Base-by-base conservation (phyloP, 2,113 vertebrate genomes). In the Rhea pennata region DNA sequence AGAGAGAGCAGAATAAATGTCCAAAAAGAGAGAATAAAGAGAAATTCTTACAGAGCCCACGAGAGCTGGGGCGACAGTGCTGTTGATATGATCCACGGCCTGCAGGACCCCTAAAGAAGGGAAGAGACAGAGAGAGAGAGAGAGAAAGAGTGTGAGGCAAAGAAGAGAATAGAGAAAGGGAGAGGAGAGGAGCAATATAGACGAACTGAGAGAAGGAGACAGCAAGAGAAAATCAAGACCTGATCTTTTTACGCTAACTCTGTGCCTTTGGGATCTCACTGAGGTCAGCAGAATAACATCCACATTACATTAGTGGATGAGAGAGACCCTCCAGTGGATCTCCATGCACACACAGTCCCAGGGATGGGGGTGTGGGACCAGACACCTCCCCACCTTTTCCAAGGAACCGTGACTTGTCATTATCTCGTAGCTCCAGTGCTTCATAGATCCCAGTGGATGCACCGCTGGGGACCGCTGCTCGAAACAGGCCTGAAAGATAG, bases 391-490 rank as follows among this genome's bases (percentile, higher is more conserved):
- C 94, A 99, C 99, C 99, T 99, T 99, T 99, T 95, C 99, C 99
- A 40, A 99, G 98, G 97, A 99, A 99, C 88, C 99, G 98, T 15
- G 98, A 98, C 90, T 99, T 99, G 98, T 99, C 99, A 1, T 99
- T 99, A 96, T 99, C 99, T 75, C 99, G 96, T 84, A 99, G 98
- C 97, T 99, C 99, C 93, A 99, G 97, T 2, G 99, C 99, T 95
- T 99, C 99, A 0, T 99, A 99, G 96, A 99, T 99, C 51, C 99
- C 99, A 4, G 99, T 99, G 75, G 99, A 99, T 0, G 99, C 99
- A 0, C 99, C 99, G 2, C 99, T 99, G 86, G 99, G 99, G 46
- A 99, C 99, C 0, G 99, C 99, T 53, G 99, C 99, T 94, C 99
- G 98, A 95, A 99, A 99, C 69, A 99, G 97, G 83, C 98, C 98